Conservation (phyloP, 2,113 vertebrate species). For the Xiphorhynchus elegans region DNA sequence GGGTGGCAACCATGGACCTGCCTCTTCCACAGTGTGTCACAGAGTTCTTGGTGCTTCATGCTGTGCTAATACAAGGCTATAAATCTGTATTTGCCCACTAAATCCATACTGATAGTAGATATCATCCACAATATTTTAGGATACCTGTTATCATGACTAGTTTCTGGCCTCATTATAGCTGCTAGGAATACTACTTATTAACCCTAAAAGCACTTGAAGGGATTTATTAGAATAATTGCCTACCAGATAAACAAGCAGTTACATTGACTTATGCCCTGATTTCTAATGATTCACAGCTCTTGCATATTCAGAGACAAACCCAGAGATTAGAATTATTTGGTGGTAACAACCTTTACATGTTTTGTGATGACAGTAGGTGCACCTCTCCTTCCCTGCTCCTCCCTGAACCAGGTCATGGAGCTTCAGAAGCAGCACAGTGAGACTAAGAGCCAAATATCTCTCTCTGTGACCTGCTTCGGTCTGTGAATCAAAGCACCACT, state of each 20-base stretch:
- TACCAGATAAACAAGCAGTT: not conserved
- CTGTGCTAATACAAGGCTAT: accelerated
- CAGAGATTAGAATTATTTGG: not conserved
- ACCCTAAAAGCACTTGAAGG: not conserved
- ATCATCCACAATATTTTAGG: not conserved
- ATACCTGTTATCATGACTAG: not conserved
- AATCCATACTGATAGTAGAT: not conserved
- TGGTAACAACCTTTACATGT: not conserved
- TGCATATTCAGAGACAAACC: not conserved
- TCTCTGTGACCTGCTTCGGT: not conserved
- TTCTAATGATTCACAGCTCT: not conserved
- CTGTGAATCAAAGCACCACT: not conserved
- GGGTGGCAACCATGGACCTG: not conserved
- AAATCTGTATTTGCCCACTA: not conserved
- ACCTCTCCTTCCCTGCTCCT: not conserved
- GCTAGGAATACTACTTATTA: not conserved
- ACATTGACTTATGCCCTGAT: not conserved
- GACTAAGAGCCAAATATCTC: not conserved
- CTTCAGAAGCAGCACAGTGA: not conserved
- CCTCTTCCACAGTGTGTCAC: not conserved
- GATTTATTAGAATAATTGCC: not conserved
- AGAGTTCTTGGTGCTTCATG: not conserved
- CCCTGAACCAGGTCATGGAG: not conserved
- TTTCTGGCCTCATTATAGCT: not conserved
- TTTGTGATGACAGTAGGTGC: not conserved